A percentile compares a stretch with the other conserved stretches of the same genome.
These are phyloP conservation scores for Calyptommatus sinebrachiatus DNA, from an alignment of 2,113 vertebrate genomes.

Conservation along the genomic window DNA sequence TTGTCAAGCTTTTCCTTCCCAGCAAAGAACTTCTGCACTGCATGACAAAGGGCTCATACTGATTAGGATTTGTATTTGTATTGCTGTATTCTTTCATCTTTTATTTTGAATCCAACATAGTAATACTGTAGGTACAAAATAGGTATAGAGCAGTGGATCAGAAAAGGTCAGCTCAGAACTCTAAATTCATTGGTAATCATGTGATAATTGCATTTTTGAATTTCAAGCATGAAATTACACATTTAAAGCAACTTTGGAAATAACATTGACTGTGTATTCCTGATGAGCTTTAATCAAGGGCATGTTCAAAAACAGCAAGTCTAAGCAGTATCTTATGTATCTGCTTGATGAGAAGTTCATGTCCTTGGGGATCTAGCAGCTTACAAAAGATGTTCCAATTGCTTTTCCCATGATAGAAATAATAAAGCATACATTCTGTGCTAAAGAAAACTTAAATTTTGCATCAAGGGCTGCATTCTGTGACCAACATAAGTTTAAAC, in stretches of 20 bases:
- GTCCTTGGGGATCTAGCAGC: background rate
- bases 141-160: background rate
- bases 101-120: background rate
- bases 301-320: background rate
- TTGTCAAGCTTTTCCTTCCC: too few relatives aligned
- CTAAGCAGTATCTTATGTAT: background rate
- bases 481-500: background rate
- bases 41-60: too few relatives aligned
- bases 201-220: background rate
- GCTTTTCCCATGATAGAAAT: background rate
- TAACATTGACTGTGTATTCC: background rate
- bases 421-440: background rate
- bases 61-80: too few relatives aligned
- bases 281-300: background rate
- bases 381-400: background rate
- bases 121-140: background rate
- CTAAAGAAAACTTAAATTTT: background rate
- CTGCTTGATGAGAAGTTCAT: background rate
- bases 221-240: background rate
- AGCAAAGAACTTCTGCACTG: too few relatives aligned
- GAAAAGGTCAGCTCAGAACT: background rate
- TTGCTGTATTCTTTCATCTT: background rate
- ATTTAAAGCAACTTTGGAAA: background rate
- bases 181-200: background rate
- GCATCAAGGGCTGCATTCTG: background rate